Base-by-base conservation (phyloP, 1,140 invertebrate genomes). In the Drepana arcuata region DNA sequence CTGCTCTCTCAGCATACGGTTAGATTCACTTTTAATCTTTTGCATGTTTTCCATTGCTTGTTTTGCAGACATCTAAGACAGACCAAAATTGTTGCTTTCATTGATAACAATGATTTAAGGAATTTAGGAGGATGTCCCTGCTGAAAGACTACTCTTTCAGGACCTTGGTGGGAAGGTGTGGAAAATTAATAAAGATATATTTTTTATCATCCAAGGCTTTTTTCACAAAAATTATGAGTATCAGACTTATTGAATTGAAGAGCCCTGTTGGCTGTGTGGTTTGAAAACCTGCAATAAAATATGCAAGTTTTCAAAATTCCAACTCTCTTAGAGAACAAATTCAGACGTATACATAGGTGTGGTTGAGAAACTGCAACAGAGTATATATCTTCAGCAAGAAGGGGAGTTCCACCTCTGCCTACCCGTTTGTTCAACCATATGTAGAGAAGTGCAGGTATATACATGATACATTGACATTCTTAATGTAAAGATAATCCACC, bases 1-100 rank as follows among this genome's bases (percentile, higher is more conserved):
- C 25, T 87, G 87, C 74, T 93, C 91, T 57, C 92, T 72, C 1
- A 91, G 48, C 75, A 92, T 86, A 18, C 91, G 71, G 66, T 93
- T 91, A 0, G 85, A 86, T 65, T 86, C 86, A 64, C 85, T 86
- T 50, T 84, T 83, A 14, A 87, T 87, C 58, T 84, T 83, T 39
- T 84, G 73, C 67, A 84, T 85, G 48, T 85, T 83, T 58, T 86
- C 77, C 58, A 83, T 74, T 27, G 86, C 86, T 68, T 86, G 71
- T 62, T 86, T 86, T 7, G 74, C 83, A 38, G 85, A 85, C 72
- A 86, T 83, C 84, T 87, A 18, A 7, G 52, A 39, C 18, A 21
- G 9, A 21, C 9, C 18, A 21, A 21, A 21, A 9, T 21, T 21
- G 9, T 5, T 21, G 18, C 9, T 4, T 21, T 21, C 9, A n/a